Evolutionary conservation across 2,797 vertebrate genomes (phyloP).

Genomic region (Lindbergichthys nudifrons): DNA sequence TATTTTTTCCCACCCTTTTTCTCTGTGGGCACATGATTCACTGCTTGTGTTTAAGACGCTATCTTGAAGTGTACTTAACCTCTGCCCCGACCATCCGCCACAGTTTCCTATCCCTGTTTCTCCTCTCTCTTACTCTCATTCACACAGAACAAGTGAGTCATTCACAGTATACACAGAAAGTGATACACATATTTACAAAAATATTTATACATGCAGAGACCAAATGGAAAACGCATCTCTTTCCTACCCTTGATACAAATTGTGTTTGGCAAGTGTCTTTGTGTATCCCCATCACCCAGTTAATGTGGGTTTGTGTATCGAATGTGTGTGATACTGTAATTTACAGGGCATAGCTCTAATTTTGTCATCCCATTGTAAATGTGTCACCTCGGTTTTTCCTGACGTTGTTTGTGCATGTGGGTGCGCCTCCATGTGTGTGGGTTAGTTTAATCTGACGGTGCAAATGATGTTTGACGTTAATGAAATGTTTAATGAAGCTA

Average conservation of each 20-base stretch:
- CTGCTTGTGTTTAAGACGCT: constrained; percentile 12
- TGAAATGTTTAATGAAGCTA: constrained; percentile 80
- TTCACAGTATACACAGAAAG: background rate
- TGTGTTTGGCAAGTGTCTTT: background rate
- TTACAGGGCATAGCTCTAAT: constrained; percentile 21
- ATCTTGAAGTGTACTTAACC: constrained; percentile 33
- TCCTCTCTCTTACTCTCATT: background rate
- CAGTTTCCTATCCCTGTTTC: constrained; percentile 1
- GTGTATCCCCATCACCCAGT: constrained; percentile 9
- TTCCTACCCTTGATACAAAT: background rate
- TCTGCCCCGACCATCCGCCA: constrained; percentile 22
- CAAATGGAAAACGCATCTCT: background rate
- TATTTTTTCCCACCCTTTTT: background rate
- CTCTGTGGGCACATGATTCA: constrained; percentile 27
- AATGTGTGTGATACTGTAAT: constrained; percentile 27
- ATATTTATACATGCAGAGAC: constrained; percentile 3
- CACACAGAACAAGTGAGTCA: constrained; percentile 17
- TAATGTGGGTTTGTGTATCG: constrained; percentile 18
- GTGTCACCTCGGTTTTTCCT: constrained; percentile 36
- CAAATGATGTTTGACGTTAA: constrained; percentile 81
- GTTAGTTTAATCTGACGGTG: constrained; percentile 54
- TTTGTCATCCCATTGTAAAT: constrained; percentile 28
- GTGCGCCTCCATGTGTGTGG: constrained; percentile 24
- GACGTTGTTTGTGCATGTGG: constrained; percentile 34
- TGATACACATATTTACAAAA: constrained; percentile 3